Evolutionary conservation across 1,140 invertebrate genomes (phyloP).

Genomic region (Leucophenga varia): DNA sequence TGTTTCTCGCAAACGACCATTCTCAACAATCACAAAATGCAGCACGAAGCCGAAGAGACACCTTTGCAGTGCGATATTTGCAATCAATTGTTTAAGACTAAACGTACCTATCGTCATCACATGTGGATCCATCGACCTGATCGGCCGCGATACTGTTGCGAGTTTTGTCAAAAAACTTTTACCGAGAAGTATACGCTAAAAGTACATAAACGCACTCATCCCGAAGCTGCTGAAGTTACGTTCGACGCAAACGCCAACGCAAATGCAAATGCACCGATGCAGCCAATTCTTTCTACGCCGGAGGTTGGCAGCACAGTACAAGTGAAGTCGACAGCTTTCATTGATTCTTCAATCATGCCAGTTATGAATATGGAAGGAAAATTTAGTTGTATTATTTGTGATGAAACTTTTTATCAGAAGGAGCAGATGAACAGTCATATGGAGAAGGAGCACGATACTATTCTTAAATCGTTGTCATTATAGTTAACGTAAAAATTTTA

Average conservation of each 20-base stretch:
- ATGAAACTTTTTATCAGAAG: conserved; percentile 5
- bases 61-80: conserved; percentile 17
- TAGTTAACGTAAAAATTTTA: no score
- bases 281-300: no score
- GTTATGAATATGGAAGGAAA: not conserved
- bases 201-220: conserved; percentile 18
- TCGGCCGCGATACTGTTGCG: conserved; percentile 15
- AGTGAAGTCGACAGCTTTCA: no score
- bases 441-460: conserved; percentile 22
- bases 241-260: no score
- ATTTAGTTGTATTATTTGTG: conserved; percentile 19
- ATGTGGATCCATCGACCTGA: conserved; percentile 17
- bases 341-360: no score
- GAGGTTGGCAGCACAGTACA: no score
- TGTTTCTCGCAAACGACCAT: conserved; percentile 19
- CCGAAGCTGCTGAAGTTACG: no score
- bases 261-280: no score
- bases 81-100: conserved; percentile 19
- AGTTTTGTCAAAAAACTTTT: conserved; percentile 17
- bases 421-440: conserved; percentile 17
- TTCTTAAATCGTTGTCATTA: conserved; percentile 10
- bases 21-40: conserved; percentile 19
- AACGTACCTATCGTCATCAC: conserved; percentile 16
- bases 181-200: conserved; percentile 22
- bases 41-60: conserved; percentile 22